phyloP scores from a whole-genome alignment of 2,113 vertebrate species.

The Danionella cerebrum region DNA sequence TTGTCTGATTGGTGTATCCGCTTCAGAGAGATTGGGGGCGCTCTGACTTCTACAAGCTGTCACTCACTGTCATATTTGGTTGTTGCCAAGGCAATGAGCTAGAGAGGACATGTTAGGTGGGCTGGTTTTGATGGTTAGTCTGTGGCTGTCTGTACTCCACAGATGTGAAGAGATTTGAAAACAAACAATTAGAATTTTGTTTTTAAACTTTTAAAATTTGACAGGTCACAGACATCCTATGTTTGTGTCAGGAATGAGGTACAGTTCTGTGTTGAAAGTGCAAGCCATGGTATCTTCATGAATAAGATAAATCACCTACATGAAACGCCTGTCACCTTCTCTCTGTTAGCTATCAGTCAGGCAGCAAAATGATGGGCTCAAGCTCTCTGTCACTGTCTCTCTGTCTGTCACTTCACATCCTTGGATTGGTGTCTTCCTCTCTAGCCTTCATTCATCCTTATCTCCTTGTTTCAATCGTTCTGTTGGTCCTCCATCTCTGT shows the following conservation, averaged over 20 bases:
- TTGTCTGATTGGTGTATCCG: neutral
- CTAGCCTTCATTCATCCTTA: conserved; percentile 10
- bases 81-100: conserved; percentile 27
- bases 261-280: conserved; percentile 1
- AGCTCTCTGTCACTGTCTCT: conserved; percentile 29
- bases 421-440: conserved; percentile 24
- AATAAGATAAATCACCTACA: conserved; percentile 53
- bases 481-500: conserved; percentile 9
- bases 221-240: conserved; percentile 53
- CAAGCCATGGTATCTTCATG: conserved; percentile 7
- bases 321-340: conserved; percentile 62
- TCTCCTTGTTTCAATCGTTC: conserved; percentile 13
- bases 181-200: neutral
- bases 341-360: conserved; percentile 67
- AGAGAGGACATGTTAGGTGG: neutral
- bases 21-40: conserved; percentile 10
- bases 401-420: conserved; percentile 4
- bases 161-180: neutral
- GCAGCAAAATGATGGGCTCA: conserved; percentile 33
- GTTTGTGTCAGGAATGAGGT: neutral
- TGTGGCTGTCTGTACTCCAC: neutral
- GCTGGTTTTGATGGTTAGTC: neutral
- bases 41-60: conserved; percentile 16
- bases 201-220: conserved; percentile 60
- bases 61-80: conserved; percentile 28